A percentile compares a stretch with the other conserved stretches of the same genome.
phyloP scores from a whole-genome alignment of 2,888 invertebrate genomes.

The Drosophila barbarae region DNA sequence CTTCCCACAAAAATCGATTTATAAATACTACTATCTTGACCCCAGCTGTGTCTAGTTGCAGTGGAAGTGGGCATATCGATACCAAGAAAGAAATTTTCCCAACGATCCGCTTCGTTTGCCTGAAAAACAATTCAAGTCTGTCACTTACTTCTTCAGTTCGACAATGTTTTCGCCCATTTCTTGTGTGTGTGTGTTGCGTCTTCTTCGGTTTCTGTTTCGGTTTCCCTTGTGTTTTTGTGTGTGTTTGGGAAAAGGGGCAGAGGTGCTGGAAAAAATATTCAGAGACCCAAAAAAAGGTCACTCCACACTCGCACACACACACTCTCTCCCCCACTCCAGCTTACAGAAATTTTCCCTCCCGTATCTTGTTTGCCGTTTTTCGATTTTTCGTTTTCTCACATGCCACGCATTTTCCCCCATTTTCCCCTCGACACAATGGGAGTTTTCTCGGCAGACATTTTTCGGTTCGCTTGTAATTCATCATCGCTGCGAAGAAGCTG shows the following conservation, averaged over 20 bases:
- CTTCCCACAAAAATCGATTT: too few species aligned
- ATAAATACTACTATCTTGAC: neutral
- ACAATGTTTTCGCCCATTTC: slow-evolving; percentile 62
- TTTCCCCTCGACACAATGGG: slow-evolving; percentile 41
- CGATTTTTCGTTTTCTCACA: slow-evolving; percentile 55
- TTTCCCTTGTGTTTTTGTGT: slow-evolving; percentile 30
- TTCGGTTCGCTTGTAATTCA: slow-evolving; percentile 64
- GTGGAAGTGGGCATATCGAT: slow-evolving; percentile 32
- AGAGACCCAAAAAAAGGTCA: slow-evolving; percentile 58
- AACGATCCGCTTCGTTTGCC: slow-evolving; percentile 49
- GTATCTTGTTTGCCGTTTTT: slow-evolving; percentile 53
- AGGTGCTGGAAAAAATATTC: slow-evolving; percentile 18
- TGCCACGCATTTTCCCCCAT: slow-evolving; percentile 63
- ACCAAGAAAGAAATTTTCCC: slow-evolving; percentile 39
- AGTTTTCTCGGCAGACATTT: slow-evolving; percentile 40
- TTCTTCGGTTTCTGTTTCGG: slow-evolving; percentile 29
- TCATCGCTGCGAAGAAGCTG: slow-evolving; percentile 50
- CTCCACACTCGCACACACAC: slow-evolving; percentile 12
- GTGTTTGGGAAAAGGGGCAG: slow-evolving; percentile 18
- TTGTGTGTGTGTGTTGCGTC: slow-evolving; percentile 18
- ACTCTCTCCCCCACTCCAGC: slow-evolving; percentile 18
- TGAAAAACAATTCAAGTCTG: slow-evolving; percentile 38
- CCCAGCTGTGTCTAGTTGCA: neutral
- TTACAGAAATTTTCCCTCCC: slow-evolving; percentile 17
- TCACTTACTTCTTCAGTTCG: slow-evolving; percentile 45